These are phyloP conservation scores for Cuculus canorus DNA, from an alignment of 2,797 vertebrate genomes.

Conservation along the genomic window DNA sequence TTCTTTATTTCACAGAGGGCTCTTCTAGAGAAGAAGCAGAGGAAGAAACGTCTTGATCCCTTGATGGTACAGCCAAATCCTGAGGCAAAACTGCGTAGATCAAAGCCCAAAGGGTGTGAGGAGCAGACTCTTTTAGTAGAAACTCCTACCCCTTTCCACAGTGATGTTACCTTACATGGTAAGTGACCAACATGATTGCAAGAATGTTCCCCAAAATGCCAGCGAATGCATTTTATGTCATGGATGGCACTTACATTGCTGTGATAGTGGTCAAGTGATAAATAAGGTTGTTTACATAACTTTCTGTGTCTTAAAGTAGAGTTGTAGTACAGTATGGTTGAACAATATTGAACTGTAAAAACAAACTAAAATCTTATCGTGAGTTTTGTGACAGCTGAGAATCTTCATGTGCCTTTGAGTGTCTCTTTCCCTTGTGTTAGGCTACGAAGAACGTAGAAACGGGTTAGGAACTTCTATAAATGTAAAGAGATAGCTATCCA, in stretches of 20 bases:
- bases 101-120: conserved; percentile 81
- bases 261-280: neutral
- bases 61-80: conserved; percentile 95
- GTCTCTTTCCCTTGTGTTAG: neutral
- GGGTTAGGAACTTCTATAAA: neutral
- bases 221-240: neutral
- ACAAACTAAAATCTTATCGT: neutral
- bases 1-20: conserved; percentile 80
- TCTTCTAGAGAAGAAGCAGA: conserved; percentile 93
- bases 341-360: neutral
- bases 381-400: neutral
- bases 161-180: conserved; percentile 86
- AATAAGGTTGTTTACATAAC: neutral
- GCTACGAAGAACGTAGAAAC: neutral
- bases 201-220: neutral
- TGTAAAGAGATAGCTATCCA: neutral
- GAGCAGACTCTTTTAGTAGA: conserved; percentile 90
- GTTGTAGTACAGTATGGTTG: neutral
- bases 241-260: neutral
- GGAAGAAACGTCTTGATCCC: conserved; percentile 89
- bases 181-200: conserved; percentile 25
- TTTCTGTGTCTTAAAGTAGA: neutral
- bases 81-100: conserved; percentile 82
- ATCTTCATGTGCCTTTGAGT: neutral
- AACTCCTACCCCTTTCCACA: conserved; percentile 70